phyloP scores from a whole-genome alignment of 2,888 invertebrate genomes.

The Ophion slaviceki region DNA sequence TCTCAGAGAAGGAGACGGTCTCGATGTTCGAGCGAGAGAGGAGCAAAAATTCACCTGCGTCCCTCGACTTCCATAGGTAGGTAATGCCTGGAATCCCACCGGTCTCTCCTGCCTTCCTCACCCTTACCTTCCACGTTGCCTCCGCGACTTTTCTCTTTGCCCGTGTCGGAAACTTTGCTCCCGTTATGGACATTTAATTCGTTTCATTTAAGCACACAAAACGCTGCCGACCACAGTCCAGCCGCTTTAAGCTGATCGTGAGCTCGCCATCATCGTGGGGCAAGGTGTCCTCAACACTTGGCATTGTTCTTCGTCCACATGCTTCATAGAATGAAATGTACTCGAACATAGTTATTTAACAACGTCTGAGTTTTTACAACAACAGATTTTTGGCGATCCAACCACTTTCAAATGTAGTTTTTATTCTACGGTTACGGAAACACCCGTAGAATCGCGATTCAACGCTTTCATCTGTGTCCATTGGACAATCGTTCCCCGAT shows the following conservation, averaged over 20 bases:
- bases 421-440: conserved; percentile 73
- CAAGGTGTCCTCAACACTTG: conserved; percentile 39
- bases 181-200: conserved; percentile 67
- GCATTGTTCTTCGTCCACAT: neutral
- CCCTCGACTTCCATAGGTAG: conserved; percentile 60
- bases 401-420: neutral
- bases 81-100: conserved; percentile 50
- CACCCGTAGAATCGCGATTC: conserved; percentile 81
- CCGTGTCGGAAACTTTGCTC: conserved; percentile 48
- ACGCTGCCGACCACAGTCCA: conserved; percentile 39
- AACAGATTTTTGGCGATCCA: neutral
- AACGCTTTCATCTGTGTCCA: conserved; percentile 72
- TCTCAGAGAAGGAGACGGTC: conserved; percentile 41
- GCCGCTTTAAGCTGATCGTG: neutral
- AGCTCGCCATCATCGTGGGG: neutral
- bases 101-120: conserved; percentile 18
- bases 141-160: conserved; percentile 39
- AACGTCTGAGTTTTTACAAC: neutral
- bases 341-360: neutral
- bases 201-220: conserved; percentile 65
- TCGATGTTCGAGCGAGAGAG: conserved; percentile 43
- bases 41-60: conserved; percentile 71
- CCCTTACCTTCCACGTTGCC: conserved; percentile 1
- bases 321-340: neutral
- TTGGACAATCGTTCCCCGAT: conserved; percentile 54